A percentile compares a stretch with the other conserved stretches of the same genome.
Evolutionary conservation across 2,888 invertebrate species (phyloP).

Genomic region (Diplolepis rosae): DNA sequence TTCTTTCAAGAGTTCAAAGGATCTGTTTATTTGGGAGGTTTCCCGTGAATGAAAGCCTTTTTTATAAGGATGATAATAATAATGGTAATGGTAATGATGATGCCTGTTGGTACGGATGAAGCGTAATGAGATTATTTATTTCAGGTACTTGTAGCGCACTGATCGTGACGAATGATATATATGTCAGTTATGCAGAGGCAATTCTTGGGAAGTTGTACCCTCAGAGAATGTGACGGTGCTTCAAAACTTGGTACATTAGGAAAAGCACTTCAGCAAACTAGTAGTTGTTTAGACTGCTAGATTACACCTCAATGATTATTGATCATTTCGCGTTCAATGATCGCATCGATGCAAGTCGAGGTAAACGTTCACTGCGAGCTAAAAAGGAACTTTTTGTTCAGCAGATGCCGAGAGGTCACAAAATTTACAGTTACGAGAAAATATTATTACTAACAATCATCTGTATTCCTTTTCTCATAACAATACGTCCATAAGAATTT

Average conservation of each 20-base stretch:
- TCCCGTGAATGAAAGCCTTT: neutral
- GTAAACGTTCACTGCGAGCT: neutral
- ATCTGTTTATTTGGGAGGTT: neutral
- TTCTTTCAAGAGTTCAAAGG: neutral
- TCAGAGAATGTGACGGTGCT: constrained; percentile 42
- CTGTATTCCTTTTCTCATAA: too few species aligned
- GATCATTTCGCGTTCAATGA: neutral
- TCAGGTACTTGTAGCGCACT: constrained; percentile 51
- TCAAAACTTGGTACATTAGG: constrained; percentile 46
- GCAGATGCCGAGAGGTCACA: constrained; percentile 1
- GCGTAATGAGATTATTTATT: constrained; percentile 43
- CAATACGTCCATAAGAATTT: too few species aligned
- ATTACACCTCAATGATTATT: constrained; percentile 41
- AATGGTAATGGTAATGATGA: constrained; percentile 16
- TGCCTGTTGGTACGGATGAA: constrained; percentile 12
- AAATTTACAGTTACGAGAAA: neutral
- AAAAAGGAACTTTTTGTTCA: neutral
- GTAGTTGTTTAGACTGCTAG: constrained; percentile 41
- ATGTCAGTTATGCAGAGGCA: constrained; percentile 43
- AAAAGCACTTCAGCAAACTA: constrained; percentile 34
- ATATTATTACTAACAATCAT: too few species aligned
- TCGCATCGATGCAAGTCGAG: neutral
- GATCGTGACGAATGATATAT: constrained; percentile 48
- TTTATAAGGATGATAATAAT: neutral
- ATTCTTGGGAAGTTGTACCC: constrained; percentile 45